A percentile compares a stretch with the other conserved stretches of the same genome.
Evolutionary conservation across 2,888 invertebrate genomes (phyloP).

Genomic region (Poecilus cupreus): DNA sequence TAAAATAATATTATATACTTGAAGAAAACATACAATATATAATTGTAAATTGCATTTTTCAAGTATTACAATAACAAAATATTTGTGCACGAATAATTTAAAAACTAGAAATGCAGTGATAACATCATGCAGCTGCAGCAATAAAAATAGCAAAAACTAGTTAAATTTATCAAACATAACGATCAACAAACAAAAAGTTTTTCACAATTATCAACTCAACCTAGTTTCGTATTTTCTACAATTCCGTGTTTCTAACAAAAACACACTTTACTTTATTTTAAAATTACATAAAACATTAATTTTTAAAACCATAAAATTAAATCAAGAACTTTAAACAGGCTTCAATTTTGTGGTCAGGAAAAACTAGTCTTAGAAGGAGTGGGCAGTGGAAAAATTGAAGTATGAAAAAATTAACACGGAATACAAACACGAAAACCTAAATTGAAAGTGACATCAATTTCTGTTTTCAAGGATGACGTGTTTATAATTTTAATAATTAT

Average conservation of each 20-base stretch:
- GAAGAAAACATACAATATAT: no score
- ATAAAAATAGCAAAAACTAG: background rate
- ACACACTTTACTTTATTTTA: background rate
- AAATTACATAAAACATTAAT: background rate
- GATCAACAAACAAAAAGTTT: background rate
- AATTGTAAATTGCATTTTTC: no score
- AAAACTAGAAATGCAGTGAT: no score
- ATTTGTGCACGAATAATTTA: no score
- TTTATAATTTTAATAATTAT: background rate
- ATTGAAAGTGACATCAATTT: constrained; percentile 55
- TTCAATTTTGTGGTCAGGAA: background rate
- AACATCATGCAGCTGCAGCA: background rate
- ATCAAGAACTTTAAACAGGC: background rate
- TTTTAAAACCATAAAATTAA: background rate
- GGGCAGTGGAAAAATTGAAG: constrained; percentile 7
- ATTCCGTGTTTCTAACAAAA: background rate
- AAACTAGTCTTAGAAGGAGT: background rate
- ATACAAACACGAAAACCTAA: constrained; percentile 56
- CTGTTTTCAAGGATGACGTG: constrained; percentile 44
- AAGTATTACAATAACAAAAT: no score
- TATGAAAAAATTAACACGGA: constrained; percentile 13
- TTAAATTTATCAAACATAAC: background rate
- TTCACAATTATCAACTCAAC: constrained; percentile 13
- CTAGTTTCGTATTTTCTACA: constrained; percentile 6
- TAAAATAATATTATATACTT: no score